Conservation (phyloP, 2,113 vertebrate species). For the Plestiodon gilberti region DNA sequence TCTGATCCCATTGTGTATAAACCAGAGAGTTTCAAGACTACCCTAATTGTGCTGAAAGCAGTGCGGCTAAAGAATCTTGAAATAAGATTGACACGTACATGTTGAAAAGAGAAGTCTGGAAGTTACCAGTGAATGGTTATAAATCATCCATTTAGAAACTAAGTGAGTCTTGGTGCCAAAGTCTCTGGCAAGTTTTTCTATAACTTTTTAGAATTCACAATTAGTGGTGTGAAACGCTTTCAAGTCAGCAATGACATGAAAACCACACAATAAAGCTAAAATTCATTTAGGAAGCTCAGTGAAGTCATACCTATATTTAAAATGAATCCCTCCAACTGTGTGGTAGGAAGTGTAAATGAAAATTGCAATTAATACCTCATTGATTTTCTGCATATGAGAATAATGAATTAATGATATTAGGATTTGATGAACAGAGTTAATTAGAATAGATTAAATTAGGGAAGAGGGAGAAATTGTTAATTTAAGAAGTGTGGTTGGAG, state of each 20-base stretch:
- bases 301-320: slow-evolving; percentile 20
- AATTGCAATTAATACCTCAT: background rate
- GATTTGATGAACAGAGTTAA: too few species aligned
- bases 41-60: background rate
- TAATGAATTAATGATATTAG: too few species aligned
- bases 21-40: slow-evolving; percentile 24
- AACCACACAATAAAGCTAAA: background rate
- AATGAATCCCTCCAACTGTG: background rate
- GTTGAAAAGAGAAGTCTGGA: background rate
- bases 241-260: background rate
- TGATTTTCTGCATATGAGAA: too few species aligned
- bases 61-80: slow-evolving; percentile 19
- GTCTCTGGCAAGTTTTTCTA: too few species aligned
- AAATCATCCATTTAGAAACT: slow-evolving; percentile 49
- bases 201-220: too few species aligned
- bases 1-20: too few species aligned
- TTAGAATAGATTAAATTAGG: too few species aligned
- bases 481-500: too few species aligned
- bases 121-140: slow-evolving; percentile 27
- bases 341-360: background rate
- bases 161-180: too few species aligned
- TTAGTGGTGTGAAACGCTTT: too few species aligned
- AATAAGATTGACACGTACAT: slow-evolving; percentile 24
- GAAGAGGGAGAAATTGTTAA: too few species aligned
- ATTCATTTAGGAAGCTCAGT: slow-evolving; percentile 21